phyloP scores from a whole-genome alignment of 2,888 invertebrate species.

The Cantharis flavilabris region DNA sequence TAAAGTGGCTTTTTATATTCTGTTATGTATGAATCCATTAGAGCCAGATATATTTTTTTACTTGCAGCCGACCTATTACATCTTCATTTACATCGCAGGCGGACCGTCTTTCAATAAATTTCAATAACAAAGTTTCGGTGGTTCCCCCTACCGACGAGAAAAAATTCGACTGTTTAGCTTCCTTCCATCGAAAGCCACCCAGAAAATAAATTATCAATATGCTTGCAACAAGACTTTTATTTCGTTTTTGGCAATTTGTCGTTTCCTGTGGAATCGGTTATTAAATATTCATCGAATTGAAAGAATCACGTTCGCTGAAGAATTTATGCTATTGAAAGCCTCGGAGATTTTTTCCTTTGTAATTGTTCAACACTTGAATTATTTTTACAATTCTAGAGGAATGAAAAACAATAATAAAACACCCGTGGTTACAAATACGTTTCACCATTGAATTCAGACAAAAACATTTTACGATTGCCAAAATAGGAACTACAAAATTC shows the following conservation, averaged over 20 bases:
- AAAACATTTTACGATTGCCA: slow-evolving; percentile 8
- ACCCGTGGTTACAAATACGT: slow-evolving; percentile 7
- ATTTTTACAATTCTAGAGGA: background rate
- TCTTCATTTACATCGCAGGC: background rate
- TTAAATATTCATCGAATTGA: slow-evolving; percentile 10
- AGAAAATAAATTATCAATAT: background rate
- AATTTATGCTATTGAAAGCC: slow-evolving; percentile 3
- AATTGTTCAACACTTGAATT: background rate
- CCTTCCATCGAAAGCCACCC: background rate
- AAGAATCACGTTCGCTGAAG: background rate
- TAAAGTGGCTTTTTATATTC: slow-evolving; percentile 1
- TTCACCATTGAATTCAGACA: slow-evolving; percentile 7
- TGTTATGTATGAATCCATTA: background rate
- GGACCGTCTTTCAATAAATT: background rate
- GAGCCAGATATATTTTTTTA: background rate
- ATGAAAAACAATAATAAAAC: slow-evolving; percentile 1
- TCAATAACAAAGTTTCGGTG: too few species aligned
- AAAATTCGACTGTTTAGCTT: too few species aligned
- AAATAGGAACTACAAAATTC: slow-evolving; percentile 14
- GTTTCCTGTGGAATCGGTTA: slow-evolving; percentile 8
- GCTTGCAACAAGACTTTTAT: background rate
- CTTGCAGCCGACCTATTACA: background rate
- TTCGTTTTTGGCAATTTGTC: slow-evolving; percentile 15
- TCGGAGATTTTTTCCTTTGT: background rate
- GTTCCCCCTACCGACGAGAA: too few species aligned